A percentile compares a stretch with the other conserved stretches of the same genome.
Conservation (phyloP, 1,140 invertebrate genomes). For the Diachasmimorpha longicaudata region DNA sequence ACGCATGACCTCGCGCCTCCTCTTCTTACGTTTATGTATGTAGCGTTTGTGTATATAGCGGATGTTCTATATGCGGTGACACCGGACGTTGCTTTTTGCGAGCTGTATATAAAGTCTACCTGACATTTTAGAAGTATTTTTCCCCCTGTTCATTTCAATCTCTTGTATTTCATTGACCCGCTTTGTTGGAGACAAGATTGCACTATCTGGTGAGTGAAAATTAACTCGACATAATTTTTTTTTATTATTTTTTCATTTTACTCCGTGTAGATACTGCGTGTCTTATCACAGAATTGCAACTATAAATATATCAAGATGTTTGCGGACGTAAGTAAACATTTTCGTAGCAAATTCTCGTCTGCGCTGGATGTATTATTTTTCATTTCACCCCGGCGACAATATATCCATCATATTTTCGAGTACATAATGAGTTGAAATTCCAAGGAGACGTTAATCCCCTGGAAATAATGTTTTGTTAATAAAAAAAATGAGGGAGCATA, state of each 20-base stretch:
- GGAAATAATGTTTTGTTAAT: neutral
- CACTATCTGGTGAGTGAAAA: neutral
- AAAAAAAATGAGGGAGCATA: neutral
- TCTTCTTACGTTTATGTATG: slow-evolving; percentile 11
- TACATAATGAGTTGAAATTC: neutral
- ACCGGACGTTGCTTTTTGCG: slow-evolving; percentile 38
- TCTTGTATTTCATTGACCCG: neutral
- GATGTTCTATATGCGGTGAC: slow-evolving; percentile 45
- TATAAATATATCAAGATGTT: slow-evolving; percentile 4
- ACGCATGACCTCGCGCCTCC: neutral
- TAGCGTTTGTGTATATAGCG: slow-evolving; percentile 24
- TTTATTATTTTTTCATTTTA: neutral
- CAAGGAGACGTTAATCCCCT: neutral
- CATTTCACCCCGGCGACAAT: neutral
- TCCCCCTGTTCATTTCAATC: neutral
- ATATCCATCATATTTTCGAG: neutral
- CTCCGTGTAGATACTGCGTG: neutral
- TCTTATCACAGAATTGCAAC: neutral
- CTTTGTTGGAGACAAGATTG: neutral
- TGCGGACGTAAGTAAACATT: neutral
- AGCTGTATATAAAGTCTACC: slow-evolving; percentile 1
- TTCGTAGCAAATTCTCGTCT: neutral
- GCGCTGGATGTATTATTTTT: neutral
- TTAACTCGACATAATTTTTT: neutral
- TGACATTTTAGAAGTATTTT: neutral